Evolutionary conservation across 2,113 vertebrate genomes (phyloP).

Genomic region (Sinocyclocheilus rhinocerous): DNA sequence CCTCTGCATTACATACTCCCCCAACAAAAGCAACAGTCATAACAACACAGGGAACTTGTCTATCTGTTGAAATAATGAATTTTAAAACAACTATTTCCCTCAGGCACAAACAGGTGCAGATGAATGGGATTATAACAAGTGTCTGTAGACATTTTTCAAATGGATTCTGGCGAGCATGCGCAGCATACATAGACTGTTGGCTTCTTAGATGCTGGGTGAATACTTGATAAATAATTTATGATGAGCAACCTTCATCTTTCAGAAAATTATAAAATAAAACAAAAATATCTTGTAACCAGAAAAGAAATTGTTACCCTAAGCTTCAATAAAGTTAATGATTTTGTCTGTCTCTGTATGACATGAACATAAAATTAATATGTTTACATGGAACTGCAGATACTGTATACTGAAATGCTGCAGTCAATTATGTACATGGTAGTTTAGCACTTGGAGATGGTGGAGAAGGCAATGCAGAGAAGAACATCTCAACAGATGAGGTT

Average conservation of each 20-base stretch:
- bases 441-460: slow-evolving; percentile 44
- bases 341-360: neutral
- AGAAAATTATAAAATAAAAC: neutral
- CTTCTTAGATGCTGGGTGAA: slow-evolving; percentile 2
- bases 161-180: slow-evolving; percentile 38
- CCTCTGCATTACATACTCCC: slow-evolving; percentile 69
- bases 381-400: neutral
- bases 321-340: neutral
- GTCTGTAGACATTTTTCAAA: slow-evolving; percentile 12
- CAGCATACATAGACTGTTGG: slow-evolving; percentile 27
- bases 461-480: slow-evolving; percentile 52
- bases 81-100: slow-evolving; percentile 19
- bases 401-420: neutral
- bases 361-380: neutral
- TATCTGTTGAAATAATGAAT: slow-evolving; percentile 7
- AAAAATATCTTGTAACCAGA: neutral
- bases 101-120: slow-evolving; percentile 36
- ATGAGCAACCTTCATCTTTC: neutral
- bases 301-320: neutral
- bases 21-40: slow-evolving; percentile 42
- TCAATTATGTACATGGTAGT: slow-evolving; percentile 25
- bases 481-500: slow-evolving; percentile 54
- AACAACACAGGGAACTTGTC: slow-evolving; percentile 15
- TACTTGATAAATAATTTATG: slow-evolving; percentile 4
- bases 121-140: slow-evolving; percentile 10